A percentile compares a stretch with the other conserved stretches of the same genome.
phyloP scores from a whole-genome alignment of 2,888 invertebrate species.

The Coremacera marginata region DNA sequence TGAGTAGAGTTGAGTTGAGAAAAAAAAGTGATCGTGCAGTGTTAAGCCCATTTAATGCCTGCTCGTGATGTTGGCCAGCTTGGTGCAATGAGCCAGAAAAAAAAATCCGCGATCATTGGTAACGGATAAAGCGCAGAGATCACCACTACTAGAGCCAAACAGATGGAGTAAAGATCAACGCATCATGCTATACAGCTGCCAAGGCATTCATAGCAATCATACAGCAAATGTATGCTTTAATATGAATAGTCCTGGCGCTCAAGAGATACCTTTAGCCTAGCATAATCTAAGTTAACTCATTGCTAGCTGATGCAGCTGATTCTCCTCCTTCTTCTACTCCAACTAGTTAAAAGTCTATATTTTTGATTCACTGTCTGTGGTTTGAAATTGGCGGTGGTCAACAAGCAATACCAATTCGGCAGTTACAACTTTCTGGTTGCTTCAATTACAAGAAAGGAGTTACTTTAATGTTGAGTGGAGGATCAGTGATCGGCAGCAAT shows the following conservation, averaged over 20 bases:
- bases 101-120: conserved; percentile 27
- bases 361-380: neutral
- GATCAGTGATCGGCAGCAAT: too few relatives aligned
- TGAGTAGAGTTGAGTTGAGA: neutral
- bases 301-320: neutral
- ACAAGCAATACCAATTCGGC: neutral
- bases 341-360: neutral
- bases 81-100: neutral
- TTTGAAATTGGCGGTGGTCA: neutral
- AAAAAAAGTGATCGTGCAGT: conserved; percentile 29
- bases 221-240: neutral
- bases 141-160: neutral
- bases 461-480: neutral
- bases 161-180: conserved; percentile 31
- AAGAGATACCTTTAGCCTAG: neutral
- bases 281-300: neutral
- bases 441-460: neutral
- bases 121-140: conserved; percentile 3
- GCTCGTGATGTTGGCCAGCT: conserved; percentile 20
- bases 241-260: neutral
- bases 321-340: neutral
- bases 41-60: conserved; percentile 40
- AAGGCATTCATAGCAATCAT: conserved; percentile 23
- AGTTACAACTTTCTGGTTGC: neutral
- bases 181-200: conserved; percentile 16